Conservation (phyloP, 2,113 vertebrate genomes). For the Cranoglanis bouderius region DNA sequence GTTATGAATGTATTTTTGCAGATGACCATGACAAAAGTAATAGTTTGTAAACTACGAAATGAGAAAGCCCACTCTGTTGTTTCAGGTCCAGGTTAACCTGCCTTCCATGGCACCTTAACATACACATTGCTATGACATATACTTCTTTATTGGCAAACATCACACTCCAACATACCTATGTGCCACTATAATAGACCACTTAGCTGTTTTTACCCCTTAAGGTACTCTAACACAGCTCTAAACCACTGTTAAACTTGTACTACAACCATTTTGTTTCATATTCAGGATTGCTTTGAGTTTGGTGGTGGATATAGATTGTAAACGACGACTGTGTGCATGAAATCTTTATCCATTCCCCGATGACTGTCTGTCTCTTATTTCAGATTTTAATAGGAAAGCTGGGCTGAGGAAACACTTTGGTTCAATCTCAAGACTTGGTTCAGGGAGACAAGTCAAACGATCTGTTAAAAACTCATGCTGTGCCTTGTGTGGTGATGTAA, state of each 20-base stretch:
- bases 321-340: neutral
- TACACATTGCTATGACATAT: neutral
- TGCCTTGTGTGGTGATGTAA: slow-evolving; percentile 50
- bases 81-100: neutral
- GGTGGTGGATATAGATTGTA: neutral
- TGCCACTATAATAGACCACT: neutral
- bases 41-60: neutral
- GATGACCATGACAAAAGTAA: too few relatives aligned
- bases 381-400: slow-evolving; percentile 46
- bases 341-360: slow-evolving; percentile 11
- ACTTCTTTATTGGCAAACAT: neutral
- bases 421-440: slow-evolving; percentile 34
- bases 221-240: neutral
- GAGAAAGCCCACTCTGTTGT: neutral
- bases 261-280: neutral
- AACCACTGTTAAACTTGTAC: neutral
- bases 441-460: slow-evolving; percentile 41
- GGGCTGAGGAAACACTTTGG: slow-evolving; percentile 32
- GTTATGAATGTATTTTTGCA: too few relatives aligned
- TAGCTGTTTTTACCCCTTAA: neutral
- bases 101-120: neutral
- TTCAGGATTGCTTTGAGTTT: neutral
- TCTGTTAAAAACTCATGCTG: slow-evolving; percentile 52
- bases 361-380: slow-evolving; percentile 46
- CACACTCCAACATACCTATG: neutral